Percentiles rank a stretch among this genome's conserved stretches.
Evolutionary conservation across 2,113 vertebrate genomes (phyloP).

Genomic region (Spermophilus dauricus): DNA sequence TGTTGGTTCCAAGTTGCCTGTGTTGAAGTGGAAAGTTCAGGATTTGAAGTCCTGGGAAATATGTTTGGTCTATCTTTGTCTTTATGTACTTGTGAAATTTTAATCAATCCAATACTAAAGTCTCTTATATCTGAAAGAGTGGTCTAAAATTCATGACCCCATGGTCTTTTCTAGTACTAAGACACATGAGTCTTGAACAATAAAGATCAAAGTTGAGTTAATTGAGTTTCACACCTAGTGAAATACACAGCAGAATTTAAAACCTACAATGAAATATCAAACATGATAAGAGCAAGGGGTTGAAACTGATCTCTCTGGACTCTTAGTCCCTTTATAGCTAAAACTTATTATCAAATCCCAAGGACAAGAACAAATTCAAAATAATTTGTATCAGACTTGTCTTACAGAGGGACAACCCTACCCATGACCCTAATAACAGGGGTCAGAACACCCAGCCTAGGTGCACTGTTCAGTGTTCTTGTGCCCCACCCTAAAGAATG

Average conservation of each 20-base stretch:
- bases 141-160: conserved; percentile 42
- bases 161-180: neutral
- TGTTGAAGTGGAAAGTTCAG: neutral
- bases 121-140: conserved; percentile 47
- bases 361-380: neutral
- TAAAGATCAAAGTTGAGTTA: conserved; percentile 31
- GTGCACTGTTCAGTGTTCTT: neutral
- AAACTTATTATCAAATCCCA: conserved; percentile 28
- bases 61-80: conserved; percentile 25
- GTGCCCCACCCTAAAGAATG: neutral
- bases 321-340: neutral
- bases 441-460: neutral
- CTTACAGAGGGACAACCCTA: neutral
- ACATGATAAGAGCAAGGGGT: neutral
- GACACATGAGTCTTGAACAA: neutral
- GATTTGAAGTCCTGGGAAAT: neutral
- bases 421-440: neutral
- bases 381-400: neutral
- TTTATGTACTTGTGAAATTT: neutral
- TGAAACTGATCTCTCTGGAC: neutral
- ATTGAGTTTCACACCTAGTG: neutral
- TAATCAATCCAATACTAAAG: conserved; percentile 18
- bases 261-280: neutral
- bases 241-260: conserved; percentile 41
- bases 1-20: neutral